A percentile compares a stretch with the other conserved stretches of the same genome.
These are phyloP conservation scores for Bombyx mori DNA, from an alignment of 1,140 invertebrate species.

Conservation along the genomic window DNA sequence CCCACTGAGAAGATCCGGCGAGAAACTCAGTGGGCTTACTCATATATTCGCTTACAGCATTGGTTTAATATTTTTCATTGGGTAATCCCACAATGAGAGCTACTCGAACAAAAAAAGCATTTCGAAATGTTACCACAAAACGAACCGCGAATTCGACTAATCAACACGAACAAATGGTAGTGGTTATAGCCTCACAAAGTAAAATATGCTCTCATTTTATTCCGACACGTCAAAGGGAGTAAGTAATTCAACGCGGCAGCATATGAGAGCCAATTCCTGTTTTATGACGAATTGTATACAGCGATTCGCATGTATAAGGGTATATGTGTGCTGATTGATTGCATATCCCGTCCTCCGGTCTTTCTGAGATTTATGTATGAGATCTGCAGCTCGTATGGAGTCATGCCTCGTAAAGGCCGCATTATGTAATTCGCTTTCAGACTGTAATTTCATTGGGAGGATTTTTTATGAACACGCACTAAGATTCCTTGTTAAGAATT, in stretches of 20 bases:
- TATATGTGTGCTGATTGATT: slow-evolving; percentile 6
- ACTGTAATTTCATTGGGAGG: no score
- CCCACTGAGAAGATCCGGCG: no score
- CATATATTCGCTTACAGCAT: no score
- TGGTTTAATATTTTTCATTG: no score
- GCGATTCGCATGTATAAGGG: slow-evolving; percentile 10
- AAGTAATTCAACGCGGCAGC: slow-evolving; percentile 7
- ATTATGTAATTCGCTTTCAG: not conserved
- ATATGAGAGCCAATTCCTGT: slow-evolving; percentile 6
- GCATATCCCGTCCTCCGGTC: not conserved
- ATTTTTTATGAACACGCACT: no score
- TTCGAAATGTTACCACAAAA: no score
- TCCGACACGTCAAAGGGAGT: slow-evolving; percentile 9
- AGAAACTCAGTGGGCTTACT: no score
- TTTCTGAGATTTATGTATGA: slow-evolving; percentile 3
- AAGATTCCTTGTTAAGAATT: not conserved
- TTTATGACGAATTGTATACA: slow-evolving; percentile 11
- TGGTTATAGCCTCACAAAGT: slow-evolving; percentile 2
- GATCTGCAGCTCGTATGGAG: not conserved
- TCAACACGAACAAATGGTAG: slow-evolving; percentile 3
- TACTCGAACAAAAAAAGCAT: no score
- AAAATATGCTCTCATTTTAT: slow-evolving; percentile 8
- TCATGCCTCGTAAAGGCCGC: not conserved
- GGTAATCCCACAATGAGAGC: no score
- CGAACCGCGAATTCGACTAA: no score